Evolutionary conservation across 2,113 vertebrate species (phyloP).

Genomic region (Clarias batrachus): DNA sequence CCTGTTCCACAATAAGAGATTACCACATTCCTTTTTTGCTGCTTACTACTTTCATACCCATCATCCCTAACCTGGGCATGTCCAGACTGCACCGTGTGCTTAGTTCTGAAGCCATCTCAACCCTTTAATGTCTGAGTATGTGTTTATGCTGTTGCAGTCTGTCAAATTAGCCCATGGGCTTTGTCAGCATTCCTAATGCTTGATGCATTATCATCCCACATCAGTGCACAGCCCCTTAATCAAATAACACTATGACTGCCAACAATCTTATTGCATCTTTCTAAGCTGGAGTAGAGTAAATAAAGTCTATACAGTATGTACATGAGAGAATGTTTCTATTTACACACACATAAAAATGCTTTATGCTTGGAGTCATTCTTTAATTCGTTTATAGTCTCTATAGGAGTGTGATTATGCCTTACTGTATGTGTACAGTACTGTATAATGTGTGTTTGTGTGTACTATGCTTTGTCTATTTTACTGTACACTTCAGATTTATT

Average conservation of each 20-base stretch:
- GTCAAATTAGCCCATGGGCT: conserved; percentile 55
- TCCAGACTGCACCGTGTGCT: conserved; percentile 40
- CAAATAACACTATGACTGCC: conserved; percentile 30
- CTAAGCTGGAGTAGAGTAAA: not conserved
- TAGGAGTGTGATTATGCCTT: not conserved
- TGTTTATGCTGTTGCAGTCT: conserved; percentile 55
- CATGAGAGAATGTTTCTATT: not conserved
- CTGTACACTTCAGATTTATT: not conserved
- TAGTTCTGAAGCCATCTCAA: conserved; percentile 49
- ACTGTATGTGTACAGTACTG: too few species aligned
- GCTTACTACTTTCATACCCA: conserved; percentile 34
- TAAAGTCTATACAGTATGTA: not conserved
- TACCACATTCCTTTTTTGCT: conserved; percentile 31
- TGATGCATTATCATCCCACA: conserved; percentile 49
- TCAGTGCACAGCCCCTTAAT: conserved; percentile 36
- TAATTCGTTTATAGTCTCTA: too few species aligned
- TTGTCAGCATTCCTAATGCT: conserved; percentile 45
- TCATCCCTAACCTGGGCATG: conserved; percentile 42
- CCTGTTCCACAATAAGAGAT: conserved; percentile 30
- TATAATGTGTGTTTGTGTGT: not conserved
- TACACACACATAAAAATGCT: not conserved
- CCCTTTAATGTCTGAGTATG: conserved; percentile 57
- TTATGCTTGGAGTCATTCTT: not conserved
- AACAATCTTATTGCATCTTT: not conserved
- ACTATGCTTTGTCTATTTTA: not conserved